Percentiles rank a stretch among this genome's conserved stretches.
Conservation (phyloP, 2,797 vertebrate species). For the Myiotriccus ornatus region DNA sequence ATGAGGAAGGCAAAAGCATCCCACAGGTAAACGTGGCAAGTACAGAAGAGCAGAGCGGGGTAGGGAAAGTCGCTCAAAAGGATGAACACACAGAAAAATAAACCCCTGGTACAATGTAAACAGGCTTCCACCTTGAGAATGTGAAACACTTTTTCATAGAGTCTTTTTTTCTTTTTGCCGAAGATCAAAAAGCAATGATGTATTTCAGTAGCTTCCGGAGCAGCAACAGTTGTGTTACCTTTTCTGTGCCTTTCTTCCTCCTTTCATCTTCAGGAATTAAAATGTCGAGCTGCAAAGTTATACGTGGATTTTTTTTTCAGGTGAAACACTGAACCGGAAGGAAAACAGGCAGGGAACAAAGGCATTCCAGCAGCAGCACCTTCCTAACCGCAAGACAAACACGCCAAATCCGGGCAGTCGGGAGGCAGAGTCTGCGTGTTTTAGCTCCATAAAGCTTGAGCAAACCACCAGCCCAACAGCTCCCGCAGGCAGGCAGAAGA, state of each 20-base stretch:
- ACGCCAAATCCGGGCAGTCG: fast-evolving
- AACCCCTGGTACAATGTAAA: neutral
- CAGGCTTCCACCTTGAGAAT: neutral
- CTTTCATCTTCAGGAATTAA: neutral
- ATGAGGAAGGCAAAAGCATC: neutral
- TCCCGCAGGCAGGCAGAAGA: neutral
- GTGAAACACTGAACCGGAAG: neutral
- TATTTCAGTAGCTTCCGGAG: neutral
- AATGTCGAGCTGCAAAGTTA: neutral
- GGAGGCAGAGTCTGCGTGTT: neutral
- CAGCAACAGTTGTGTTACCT: neutral
- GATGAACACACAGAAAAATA: neutral
- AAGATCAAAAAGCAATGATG: neutral
- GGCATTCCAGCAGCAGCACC: neutral
- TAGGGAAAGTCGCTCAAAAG: neutral
- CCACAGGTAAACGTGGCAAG: fast-evolving
- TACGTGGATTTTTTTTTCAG: fast-evolving
- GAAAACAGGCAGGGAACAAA: neutral
- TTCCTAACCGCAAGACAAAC: neutral
- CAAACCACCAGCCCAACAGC: neutral
- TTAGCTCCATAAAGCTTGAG: neutral
- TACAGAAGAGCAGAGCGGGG: neutral
- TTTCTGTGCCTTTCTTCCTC: neutral
- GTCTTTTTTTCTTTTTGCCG: neutral
- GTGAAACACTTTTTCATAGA: neutral